A percentile compares a stretch with the other conserved stretches of the same genome.
phyloP scores from a whole-genome alignment of 1,140 invertebrate genomes.

The Bicyclus anynana region DNA sequence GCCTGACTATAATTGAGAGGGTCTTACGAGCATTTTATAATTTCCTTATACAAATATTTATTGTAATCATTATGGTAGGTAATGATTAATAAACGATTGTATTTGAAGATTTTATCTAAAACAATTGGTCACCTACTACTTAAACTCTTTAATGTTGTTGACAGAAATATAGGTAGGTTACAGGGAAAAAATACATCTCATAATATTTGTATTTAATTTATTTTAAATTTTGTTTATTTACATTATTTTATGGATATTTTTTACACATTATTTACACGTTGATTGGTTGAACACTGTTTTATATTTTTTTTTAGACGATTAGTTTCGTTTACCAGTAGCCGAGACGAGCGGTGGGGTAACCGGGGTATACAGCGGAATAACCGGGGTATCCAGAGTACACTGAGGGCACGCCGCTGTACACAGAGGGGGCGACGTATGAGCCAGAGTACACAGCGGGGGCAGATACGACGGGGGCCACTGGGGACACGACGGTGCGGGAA shows the following conservation, averaged over 20 bases:
- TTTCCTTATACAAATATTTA: too few relatives aligned
- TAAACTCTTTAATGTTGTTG: too few relatives aligned
- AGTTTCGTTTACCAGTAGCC: neutral
- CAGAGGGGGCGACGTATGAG: neutral
- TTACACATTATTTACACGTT: neutral
- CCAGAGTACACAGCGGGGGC: constrained; percentile 20
- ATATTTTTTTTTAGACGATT: neutral
- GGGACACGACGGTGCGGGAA: neutral
- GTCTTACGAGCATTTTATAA: too few relatives aligned
- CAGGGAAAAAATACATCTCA: neutral
- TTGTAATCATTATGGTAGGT: too few relatives aligned
- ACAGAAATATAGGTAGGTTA: too few relatives aligned
- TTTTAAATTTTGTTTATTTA: neutral
- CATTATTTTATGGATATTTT: neutral
- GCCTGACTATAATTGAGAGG: too few relatives aligned
- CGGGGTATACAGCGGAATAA: neutral
- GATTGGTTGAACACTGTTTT: neutral
- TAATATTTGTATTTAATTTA: neutral
- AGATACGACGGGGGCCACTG: neutral
- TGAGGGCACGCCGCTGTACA: neutral
- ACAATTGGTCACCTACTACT: too few relatives aligned
- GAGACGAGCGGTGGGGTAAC: neutral
- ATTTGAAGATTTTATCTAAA: too few relatives aligned
- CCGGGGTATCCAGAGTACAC: neutral
- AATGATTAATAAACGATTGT: too few relatives aligned